phyloP scores from a whole-genome alignment of 2,797 vertebrate species.

The Sternotherus odoratus region DNA sequence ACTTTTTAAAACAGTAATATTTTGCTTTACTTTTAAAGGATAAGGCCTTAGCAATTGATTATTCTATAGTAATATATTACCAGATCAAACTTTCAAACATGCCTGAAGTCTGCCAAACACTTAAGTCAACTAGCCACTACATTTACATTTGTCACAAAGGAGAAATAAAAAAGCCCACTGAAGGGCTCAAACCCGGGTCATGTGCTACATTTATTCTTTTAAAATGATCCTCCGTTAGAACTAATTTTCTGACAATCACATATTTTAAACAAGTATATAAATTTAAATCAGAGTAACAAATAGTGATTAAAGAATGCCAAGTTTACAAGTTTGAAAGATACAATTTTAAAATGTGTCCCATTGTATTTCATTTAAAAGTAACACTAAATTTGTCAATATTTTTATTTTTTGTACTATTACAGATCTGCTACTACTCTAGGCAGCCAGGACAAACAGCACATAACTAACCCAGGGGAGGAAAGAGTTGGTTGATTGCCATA shows the following conservation, averaged over 20 bases:
- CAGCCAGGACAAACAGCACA: slow-evolving; percentile 25
- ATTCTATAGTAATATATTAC: neutral
- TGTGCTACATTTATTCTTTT: neutral
- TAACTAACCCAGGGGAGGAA: slow-evolving; percentile 41
- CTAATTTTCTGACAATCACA: neutral
- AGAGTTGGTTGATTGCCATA: slow-evolving; percentile 57
- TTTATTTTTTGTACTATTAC: neutral
- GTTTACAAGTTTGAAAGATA: neutral
- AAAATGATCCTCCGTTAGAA: neutral
- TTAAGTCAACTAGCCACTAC: neutral
- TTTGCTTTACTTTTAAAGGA: neutral
- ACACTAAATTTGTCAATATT: too few species aligned
- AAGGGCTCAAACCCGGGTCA: neutral
- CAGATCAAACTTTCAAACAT: neutral
- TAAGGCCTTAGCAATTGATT: neutral
- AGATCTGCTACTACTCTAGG: neutral
- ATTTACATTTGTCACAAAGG: neutral
- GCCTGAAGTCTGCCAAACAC: neutral
- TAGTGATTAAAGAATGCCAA: neutral
- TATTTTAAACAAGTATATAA: neutral
- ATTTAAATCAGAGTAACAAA: neutral
- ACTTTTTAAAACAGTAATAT: neutral
- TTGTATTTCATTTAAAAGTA: neutral
- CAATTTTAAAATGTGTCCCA: neutral
- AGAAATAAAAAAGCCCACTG: neutral